Evolutionary conservation across 2,888 invertebrate species (phyloP).

Genomic region (Troides helena): DNA sequence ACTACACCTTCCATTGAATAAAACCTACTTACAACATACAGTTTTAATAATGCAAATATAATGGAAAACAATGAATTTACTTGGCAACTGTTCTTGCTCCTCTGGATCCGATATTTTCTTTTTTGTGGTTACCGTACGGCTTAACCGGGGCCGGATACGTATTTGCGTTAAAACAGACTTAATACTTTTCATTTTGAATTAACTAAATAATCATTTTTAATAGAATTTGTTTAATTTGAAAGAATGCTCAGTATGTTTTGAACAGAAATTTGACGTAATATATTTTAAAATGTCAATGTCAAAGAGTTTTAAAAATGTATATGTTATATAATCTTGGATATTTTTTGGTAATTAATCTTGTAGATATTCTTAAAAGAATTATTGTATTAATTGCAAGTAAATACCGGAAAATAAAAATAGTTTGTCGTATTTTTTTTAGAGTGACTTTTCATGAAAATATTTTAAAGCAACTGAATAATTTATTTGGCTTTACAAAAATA

Average conservation of each 20-base stretch:
- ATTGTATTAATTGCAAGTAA: too few species aligned
- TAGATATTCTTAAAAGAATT: too few species aligned
- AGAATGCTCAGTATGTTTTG: background rate
- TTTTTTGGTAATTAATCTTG: too few species aligned
- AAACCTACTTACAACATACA: background rate
- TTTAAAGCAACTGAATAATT: too few species aligned
- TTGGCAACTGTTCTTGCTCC: constrained; percentile 74
- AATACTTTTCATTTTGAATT: constrained; percentile 15
- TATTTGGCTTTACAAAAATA: too few species aligned
- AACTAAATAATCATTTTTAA: background rate
- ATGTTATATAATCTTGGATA: too few species aligned
- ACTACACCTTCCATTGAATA: too few species aligned
- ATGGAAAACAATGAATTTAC: constrained; percentile 44
- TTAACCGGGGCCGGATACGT: constrained; percentile 39
- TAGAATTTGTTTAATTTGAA: background rate
- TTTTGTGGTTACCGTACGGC: constrained; percentile 60
- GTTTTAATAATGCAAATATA: background rate
- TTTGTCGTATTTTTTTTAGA: too few species aligned
- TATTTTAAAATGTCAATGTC: background rate
- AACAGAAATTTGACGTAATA: constrained; percentile 4
- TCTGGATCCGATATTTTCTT: constrained; percentile 75
- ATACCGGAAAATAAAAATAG: too few species aligned
- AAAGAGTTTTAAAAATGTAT: background rate
- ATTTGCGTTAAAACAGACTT: constrained; percentile 34
- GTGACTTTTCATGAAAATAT: too few species aligned